These are phyloP conservation scores for Thalpophila matura DNA, from an alignment of 2,888 invertebrate genomes.

Conservation along the genomic window DNA sequence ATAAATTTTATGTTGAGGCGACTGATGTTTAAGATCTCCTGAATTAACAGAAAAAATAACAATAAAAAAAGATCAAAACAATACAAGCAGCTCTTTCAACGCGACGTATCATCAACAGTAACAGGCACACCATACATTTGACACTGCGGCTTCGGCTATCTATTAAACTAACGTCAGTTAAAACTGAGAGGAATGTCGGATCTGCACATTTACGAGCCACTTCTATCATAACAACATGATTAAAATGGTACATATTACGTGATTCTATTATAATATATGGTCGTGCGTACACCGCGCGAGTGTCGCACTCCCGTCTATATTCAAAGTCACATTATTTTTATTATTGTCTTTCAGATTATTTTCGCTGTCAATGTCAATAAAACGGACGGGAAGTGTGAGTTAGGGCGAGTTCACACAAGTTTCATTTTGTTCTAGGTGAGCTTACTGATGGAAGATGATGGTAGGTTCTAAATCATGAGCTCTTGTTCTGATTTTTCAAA, in stretches of 20 bases:
- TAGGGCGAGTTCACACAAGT: constrained; percentile 41
- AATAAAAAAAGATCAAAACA: background rate
- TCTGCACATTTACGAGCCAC: constrained; percentile 50
- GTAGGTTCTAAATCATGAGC: background rate
- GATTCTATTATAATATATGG: constrained; percentile 59
- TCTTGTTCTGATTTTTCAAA: too few species aligned
- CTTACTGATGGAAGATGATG: background rate
- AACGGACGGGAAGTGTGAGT: constrained; percentile 57
- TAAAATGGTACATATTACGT: constrained; percentile 59
- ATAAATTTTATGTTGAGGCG: background rate
- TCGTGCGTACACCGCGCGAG: constrained; percentile 58
- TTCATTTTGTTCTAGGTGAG: background rate
- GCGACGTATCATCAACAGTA: background rate
- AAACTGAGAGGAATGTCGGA: constrained; percentile 47
- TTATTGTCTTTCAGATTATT: constrained; percentile 72
- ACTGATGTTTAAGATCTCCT: background rate
- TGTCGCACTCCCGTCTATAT: constrained; percentile 56
- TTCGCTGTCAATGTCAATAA: constrained; percentile 74
- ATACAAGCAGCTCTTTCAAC: background rate
- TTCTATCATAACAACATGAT: constrained; percentile 60
- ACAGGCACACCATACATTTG: constrained; percentile 13
- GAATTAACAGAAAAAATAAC: background rate
- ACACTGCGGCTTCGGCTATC: constrained; percentile 28
- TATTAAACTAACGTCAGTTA: constrained; percentile 34
- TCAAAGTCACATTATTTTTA: constrained; percentile 69